Evolutionary conservation across 2,113 vertebrate species (phyloP).

Genomic region (Cololabis saira): DNA sequence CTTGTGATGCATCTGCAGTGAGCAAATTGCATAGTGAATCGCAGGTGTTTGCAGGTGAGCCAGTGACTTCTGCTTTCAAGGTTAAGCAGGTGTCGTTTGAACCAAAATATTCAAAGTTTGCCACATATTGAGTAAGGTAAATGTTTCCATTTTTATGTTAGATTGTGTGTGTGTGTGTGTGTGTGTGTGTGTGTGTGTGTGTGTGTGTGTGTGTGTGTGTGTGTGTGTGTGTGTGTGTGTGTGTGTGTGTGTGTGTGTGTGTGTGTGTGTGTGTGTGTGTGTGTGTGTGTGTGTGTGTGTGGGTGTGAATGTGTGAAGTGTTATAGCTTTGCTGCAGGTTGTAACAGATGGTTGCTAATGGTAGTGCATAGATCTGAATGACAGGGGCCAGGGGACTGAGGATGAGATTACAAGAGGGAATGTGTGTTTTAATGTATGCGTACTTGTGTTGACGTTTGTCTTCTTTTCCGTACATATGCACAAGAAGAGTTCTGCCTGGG

Average conservation of each 20-base stretch:
- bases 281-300: constrained; percentile 30
- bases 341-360: constrained; percentile 87
- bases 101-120: constrained; percentile 51
- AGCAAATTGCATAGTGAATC: constrained; percentile 7
- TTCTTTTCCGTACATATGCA: constrained; percentile 28
- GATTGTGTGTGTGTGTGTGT: constrained; percentile 29
- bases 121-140: constrained; percentile 37
- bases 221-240: constrained; percentile 25
- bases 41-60: constrained; percentile 40
- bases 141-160: constrained; percentile 27
- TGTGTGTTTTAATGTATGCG: constrained; percentile 24
- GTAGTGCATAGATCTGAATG: constrained; percentile 86
- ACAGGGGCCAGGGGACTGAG: constrained; percentile 75
- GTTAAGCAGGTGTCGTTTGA: constrained; percentile 53
- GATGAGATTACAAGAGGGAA: constrained; percentile 58
- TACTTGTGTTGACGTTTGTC: constrained; percentile 21
- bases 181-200: constrained; percentile 28
- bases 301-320: constrained; percentile 35
- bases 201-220: constrained; percentile 22
- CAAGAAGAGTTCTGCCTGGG: too few relatives aligned
- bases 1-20: constrained; percentile 27
- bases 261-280: constrained; percentile 32
- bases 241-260: constrained; percentile 26
- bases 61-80: constrained; percentile 60
- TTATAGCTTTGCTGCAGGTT: constrained; percentile 82